Conservation (phyloP, 2,113 vertebrate genomes). For the Arenaria interpres region DNA sequence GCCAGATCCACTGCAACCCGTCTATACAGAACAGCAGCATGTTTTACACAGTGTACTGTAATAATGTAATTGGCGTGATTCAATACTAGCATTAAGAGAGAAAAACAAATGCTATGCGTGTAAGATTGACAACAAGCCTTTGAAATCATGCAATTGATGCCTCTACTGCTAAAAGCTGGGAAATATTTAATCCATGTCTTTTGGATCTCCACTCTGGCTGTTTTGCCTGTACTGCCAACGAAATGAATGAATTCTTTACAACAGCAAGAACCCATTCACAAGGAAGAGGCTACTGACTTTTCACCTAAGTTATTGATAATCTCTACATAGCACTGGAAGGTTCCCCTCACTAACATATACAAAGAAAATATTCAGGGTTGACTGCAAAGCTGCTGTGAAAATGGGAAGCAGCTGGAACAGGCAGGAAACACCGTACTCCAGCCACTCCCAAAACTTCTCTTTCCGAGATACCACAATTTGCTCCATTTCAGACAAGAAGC, state of each 20-base stretch:
- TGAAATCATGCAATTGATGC: slow-evolving; percentile 29
- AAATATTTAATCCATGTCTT: slow-evolving; percentile 1
- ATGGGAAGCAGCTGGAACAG: neutral
- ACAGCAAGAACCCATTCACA: neutral
- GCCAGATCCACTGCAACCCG: slow-evolving; percentile 38
- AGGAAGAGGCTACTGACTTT: neutral
- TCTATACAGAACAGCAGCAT: slow-evolving; percentile 13
- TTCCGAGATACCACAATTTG: neutral
- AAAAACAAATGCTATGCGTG: slow-evolving; percentile 35
- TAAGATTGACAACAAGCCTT: slow-evolving; percentile 39
- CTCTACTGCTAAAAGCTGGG: neutral
- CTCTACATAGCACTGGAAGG: neutral
- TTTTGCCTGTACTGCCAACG: neutral
- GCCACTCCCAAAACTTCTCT: neutral
- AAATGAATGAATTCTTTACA: neutral
- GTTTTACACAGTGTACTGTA: slow-evolving; percentile 62
- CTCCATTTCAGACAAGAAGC: neutral
- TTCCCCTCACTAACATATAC: neutral
- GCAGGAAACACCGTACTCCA: neutral
- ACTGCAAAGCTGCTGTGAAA: neutral
- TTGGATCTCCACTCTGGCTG: neutral
- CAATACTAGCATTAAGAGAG: slow-evolving; percentile 58
- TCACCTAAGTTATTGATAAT: neutral
- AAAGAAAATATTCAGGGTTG: neutral
- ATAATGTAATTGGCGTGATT: slow-evolving; percentile 60